Base-by-base conservation (phyloP, 2,888 invertebrate species). In the Lasioglossum vierecki region DNA sequence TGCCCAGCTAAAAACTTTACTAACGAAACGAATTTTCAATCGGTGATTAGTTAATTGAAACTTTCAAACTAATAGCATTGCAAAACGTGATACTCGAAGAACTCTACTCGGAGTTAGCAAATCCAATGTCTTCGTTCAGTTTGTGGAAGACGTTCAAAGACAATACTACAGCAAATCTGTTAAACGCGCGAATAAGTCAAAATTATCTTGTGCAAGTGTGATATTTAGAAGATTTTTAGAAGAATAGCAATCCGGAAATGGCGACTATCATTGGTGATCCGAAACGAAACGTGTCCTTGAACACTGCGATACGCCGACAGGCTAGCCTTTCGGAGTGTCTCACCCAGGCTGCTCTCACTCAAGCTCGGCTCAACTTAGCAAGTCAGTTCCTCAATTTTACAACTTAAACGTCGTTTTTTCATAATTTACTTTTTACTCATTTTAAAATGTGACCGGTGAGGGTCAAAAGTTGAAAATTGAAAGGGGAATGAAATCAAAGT, bases 301-400 rank as follows among this genome's bases (percentile, higher is more conserved):
- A 92, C 79, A 93, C 91, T 44, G 89, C 92, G 39, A 83, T 88
- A 78, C 92, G 93, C 73, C 90, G 92, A 66, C 94, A 95, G 79
- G 92, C 93, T 8, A 92, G 93, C 82, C 90, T 94, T 39, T 93
- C 94, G 13, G 95, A 94, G 73, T 93, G 94, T 84, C 88, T 95
- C 71, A 95, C 95, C 22, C 93, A 93, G 77, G 94, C 92, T 9
- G 86, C 94, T 76, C 91, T 95, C 57, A 93, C 94, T 4, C 93
- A 94, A 88, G 95, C 95, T 73, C 93, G 94, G 18, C 91, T 93
- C 30, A 94, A 94, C 88, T 91, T 95, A 82, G 91, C 93, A 91
- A 95, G 95, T 95, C 91, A 89, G 95, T 94, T 41, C 2, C 22
- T 22, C 4, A n/a, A 41, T n/a, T n/a, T 70, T n/a, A 22, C 41